Evolutionary conservation across 1,140 invertebrate species (phyloP), one percentile per base, ranked within the genome.

Genomic region (Araneus ventricosus): DNA sequence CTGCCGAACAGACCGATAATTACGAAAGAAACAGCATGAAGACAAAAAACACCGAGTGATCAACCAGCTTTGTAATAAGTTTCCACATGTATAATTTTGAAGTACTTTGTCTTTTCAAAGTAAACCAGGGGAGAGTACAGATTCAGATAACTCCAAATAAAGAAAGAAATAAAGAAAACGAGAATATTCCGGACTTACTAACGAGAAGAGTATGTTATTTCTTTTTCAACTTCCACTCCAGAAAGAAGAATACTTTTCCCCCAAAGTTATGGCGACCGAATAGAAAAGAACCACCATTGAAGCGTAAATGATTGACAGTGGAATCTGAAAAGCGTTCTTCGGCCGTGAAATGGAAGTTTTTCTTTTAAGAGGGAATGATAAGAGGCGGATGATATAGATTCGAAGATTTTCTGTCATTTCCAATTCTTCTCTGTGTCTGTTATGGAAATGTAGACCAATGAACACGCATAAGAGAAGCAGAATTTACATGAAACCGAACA

Each of bases 261-360:
- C 27, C 7, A 41, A 39, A 82, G 79, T 41, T 39, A 82, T 41
- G 79, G 79, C 20, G 41, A 45, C 37, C 79, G 79, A 82, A 41
- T 82, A 22, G 79, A 34, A 30, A 70, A 8, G 27, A 70, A 17
- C 67, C 27, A 8, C 67, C 39, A 41, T 45, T 82, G 79, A 82
- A 86, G 84, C 84, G 52, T 86, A 86, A 30, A 86, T 86, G 84
- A 86, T 59, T 86, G 84, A 86, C 84, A 86, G 52, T 8, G 52
- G 84, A 86, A n/a, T 61, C 84, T 34, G 52, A 86, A 86, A 86
- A n/a, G 84, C 27, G n/a, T 86, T 59, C 30, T 27, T 59, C 22
- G 52, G 1, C 84, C 84, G 84, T 86, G 84, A 86, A 86, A 86
- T 86, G n/a, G 84, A 86, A 61, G 45, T 61, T 86, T 63, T 86